Base-by-base conservation (phyloP, 1,140 invertebrate species). In the Drosophila rhopaloa region DNA sequence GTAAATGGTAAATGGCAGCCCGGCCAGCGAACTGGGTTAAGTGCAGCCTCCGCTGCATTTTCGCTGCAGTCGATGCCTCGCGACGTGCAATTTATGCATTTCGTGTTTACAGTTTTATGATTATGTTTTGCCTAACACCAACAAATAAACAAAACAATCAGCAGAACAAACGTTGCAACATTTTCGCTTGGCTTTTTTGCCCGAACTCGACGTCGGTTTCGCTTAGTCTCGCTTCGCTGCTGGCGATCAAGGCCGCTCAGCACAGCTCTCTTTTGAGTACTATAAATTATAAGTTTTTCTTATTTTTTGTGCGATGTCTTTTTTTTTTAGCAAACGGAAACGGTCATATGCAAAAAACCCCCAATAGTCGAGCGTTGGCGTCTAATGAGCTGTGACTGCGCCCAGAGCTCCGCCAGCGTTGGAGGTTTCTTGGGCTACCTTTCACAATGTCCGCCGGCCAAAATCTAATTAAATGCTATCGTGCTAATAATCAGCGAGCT, bases 391-490 rank as follows among this genome's bases (percentile, higher is more conserved):
- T 76, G 74, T 67, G 79, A 81, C 55, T 63, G 50, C 65, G 60
- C 76, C 58, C 40, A 61, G 40, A 59, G 58, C 41, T 44, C 43
- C n/a, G 43, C 38, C 32, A 43, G 50, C 35, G 19, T 48, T 29
- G 4, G 14, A 16, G 40, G 27, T 57, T 19, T 57, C 6, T 47
- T 47, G 9, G 29, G 60, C 47, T 63, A 58, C 73, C 81, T 85
- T 85, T 85, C 81, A 85, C 81, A 77, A 63, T 63, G 59, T 54
- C 16, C 35, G 66, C 35, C 46, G 67, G 63, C 48, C 53, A 60
- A 85, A 81, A 85, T 85, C 81, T 81, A 85, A 85, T 85, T 85
- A 85, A 85, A 85, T 85, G 48, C 83, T 81, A 85, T 85, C 81
- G 81, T 79, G 73, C 81, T 67, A 81, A 85, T 85, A 85, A 85